Percentiles rank a stretch among this genome's conserved stretches.
Conservation (phyloP, 2,113 vertebrate species). For the Rattus rattus region DNA sequence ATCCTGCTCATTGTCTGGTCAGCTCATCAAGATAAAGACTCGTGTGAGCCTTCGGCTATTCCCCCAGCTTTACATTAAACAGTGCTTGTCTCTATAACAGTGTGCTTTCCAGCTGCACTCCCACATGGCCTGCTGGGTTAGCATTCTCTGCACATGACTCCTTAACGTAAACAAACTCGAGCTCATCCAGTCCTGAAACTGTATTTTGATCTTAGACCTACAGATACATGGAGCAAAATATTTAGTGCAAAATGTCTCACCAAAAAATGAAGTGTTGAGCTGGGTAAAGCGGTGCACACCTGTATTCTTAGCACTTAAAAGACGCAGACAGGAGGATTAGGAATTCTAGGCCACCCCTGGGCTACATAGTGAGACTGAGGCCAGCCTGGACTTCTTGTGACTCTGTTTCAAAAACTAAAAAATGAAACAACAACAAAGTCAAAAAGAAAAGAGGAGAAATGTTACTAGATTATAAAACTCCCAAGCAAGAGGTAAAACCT, state of each 20-base stretch:
- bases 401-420: background rate
- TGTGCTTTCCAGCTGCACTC: background rate
- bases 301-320: background rate
- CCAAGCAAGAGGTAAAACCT: background rate
- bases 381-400: background rate
- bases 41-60: background rate
- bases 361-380: background rate
- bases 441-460: background rate
- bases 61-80: background rate
- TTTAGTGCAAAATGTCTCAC: background rate
- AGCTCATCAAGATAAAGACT: constrained; percentile 3
- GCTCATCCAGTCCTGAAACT: background rate
- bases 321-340: too few relatives aligned
- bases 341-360: background rate
- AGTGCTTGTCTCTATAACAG: background rate
- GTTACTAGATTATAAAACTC: background rate
- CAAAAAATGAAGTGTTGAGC: background rate
- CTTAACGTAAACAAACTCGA: constrained; percentile 14
- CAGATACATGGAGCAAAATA: constrained; percentile 18
- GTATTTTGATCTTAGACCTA: constrained; percentile 26
- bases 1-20: background rate
- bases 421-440: background rate
- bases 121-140: background rate
- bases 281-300: too few relatives aligned
- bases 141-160: background rate